Evolutionary conservation across 2,797 vertebrate genomes (phyloP).

Genomic region (Trachurus trachurus): DNA sequence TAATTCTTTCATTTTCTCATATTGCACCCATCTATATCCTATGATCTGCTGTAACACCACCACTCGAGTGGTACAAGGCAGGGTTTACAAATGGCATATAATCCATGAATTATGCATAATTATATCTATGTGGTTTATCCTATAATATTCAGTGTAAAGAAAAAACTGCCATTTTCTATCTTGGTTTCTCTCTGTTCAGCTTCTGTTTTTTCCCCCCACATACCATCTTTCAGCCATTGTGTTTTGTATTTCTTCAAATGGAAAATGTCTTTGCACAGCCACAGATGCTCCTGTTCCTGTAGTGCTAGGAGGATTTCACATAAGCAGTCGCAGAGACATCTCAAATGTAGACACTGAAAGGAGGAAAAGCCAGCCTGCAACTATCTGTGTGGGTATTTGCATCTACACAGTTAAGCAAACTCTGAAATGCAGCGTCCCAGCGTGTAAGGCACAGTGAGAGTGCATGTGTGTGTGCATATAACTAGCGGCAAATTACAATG

Average conservation of each 20-base stretch:
- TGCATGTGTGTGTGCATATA: constrained; percentile 17
- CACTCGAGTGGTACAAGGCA: not conserved
- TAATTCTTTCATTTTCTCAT: constrained; percentile 34
- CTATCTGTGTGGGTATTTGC: constrained; percentile 31
- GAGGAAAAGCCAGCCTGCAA: constrained; percentile 6
- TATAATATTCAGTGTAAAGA: not conserved
- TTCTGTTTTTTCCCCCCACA: not conserved
- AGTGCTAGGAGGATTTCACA: constrained; percentile 23
- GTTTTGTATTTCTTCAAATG: constrained; percentile 28
- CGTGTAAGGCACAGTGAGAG: not conserved
- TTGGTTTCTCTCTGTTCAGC: not conserved
- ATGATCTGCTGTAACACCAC: constrained; percentile 2
- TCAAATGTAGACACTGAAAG: constrained; percentile 8
- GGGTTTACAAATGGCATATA: not conserved
- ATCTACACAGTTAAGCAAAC: constrained; percentile 20
- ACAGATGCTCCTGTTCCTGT: constrained; percentile 23
- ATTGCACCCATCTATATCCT: constrained; percentile 8
- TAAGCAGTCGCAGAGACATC: constrained; percentile 13
- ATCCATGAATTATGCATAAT: not conserved
- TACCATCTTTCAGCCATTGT: not conserved
- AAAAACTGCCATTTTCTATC: not conserved
- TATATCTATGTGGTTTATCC: not conserved
- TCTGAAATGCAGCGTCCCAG: constrained; percentile 7
- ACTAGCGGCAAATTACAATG: constrained; percentile 37
- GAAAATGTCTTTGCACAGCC: constrained; percentile 13